phyloP scores from a whole-genome alignment of 23 tunicate genomes.

The Styela clava region DNA sequence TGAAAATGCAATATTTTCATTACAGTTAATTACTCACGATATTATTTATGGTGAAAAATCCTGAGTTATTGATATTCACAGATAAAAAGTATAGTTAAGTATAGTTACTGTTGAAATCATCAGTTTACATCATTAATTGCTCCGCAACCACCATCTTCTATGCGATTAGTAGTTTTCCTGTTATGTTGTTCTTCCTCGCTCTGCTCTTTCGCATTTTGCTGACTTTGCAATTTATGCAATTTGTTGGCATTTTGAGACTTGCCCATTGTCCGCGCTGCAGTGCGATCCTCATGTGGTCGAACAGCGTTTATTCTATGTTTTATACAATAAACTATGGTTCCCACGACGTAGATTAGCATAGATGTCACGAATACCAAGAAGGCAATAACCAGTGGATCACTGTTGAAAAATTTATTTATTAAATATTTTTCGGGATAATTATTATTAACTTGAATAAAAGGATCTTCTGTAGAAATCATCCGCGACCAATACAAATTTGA shows the following conservation, averaged over 20 bases:
- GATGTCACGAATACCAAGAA: background rate
- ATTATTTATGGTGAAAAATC: no score
- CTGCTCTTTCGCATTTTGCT: background rate
- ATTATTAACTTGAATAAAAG: no score
- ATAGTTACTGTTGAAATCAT: no score
- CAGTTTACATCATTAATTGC: background rate
- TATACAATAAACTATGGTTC: background rate
- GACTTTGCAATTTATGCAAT: background rate
- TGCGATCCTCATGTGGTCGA: background rate
- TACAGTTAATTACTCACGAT: no score
- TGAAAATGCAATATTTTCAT: no score
- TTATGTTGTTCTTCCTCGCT: background rate
- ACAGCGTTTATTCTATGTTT: background rate
- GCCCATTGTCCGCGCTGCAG: no score
- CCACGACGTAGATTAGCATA: background rate
- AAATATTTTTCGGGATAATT: no score
- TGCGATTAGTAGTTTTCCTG: background rate
- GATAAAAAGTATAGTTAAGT: no score
- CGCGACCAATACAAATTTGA: no score
- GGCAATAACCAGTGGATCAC: conserved; percentile 11
- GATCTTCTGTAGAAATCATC: no score
- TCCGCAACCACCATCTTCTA: background rate
- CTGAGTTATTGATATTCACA: no score
- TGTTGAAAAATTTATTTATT: no score
- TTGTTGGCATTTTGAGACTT: background rate